Evolutionary conservation across 2,113 vertebrate genomes (phyloP).

Genomic region (Hirundichthys speculiger): DNA sequence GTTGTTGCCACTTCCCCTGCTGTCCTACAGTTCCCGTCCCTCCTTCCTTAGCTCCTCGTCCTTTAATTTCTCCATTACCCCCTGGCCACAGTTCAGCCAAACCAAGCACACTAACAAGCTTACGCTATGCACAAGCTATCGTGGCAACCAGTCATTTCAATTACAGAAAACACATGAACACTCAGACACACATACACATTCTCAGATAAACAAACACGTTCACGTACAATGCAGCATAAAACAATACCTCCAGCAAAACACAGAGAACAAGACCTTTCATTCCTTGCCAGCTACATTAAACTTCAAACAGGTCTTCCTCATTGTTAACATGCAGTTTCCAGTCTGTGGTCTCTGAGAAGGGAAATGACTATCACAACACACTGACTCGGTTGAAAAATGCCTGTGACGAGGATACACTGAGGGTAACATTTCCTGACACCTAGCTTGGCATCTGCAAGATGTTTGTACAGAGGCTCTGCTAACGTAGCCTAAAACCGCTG

Average conservation of each 20-base stretch:
- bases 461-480: slow-evolving; percentile 44
- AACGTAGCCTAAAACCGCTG: slow-evolving; percentile 46
- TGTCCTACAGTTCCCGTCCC: background rate
- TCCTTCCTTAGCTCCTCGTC: slow-evolving; percentile 3
- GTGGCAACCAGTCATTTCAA: slow-evolving; percentile 61
- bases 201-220: slow-evolving; percentile 14
- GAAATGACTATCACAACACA: slow-evolving; percentile 54
- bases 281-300: slow-evolving; percentile 64
- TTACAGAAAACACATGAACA: slow-evolving; percentile 36
- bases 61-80: slow-evolving; percentile 20
- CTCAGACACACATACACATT: slow-evolving; percentile 1
- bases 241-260: slow-evolving; percentile 62
- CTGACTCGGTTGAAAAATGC: slow-evolving; percentile 48
- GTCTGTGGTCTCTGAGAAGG: slow-evolving; percentile 52
- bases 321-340: slow-evolving; percentile 58
- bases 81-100: slow-evolving; percentile 44
- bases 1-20: slow-evolving; percentile 3
- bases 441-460: slow-evolving; percentile 56
- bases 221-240: slow-evolving; percentile 31
- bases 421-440: slow-evolving; percentile 65
- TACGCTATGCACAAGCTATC: slow-evolving; percentile 58
- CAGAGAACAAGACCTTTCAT: slow-evolving; percentile 57
- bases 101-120: slow-evolving; percentile 55
- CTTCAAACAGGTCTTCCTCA: slow-evolving; percentile 62
- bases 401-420: slow-evolving; percentile 54